A percentile compares a stretch with the other conserved stretches of the same genome.
Evolutionary conservation across 1,140 invertebrate genomes (phyloP).

Genomic region (Drosophila virilis): DNA sequence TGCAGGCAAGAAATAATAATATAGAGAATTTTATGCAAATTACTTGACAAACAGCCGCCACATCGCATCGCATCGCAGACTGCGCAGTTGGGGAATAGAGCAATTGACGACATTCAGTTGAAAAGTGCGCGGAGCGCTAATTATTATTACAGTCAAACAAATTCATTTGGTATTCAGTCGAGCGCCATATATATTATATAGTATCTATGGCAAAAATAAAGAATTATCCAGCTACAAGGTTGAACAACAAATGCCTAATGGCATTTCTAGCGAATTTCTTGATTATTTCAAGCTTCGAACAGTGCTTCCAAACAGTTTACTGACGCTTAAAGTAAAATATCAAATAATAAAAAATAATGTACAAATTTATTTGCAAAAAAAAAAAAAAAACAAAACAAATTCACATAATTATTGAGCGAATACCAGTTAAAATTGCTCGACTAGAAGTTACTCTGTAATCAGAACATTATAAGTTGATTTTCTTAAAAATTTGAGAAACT

Average conservation of each 20-base stretch:
- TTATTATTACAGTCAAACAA: conserved; percentile 60
- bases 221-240: conserved; percentile 5
- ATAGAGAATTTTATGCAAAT: conserved; percentile 41
- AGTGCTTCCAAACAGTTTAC: background rate
- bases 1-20: conserved; percentile 11
- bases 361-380: background rate
- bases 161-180: conserved; percentile 48
- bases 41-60: conserved; percentile 9
- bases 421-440: too few relatives aligned
- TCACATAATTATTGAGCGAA: too few relatives aligned
- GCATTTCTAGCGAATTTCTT: background rate
- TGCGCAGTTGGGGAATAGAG: conserved; percentile 39
- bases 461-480: too few relatives aligned
- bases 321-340: background rate
- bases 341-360: background rate
- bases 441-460: too few relatives aligned
- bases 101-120: conserved; percentile 1
- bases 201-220: background rate
- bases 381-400: too few relatives aligned
- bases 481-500: too few relatives aligned
- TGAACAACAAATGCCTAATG: conserved; percentile 6
- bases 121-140: conserved; percentile 38
- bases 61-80: conserved; percentile 4
- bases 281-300: background rate
- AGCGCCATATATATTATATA: conserved; percentile 12